phyloP scores from a whole-genome alignment of 2,797 vertebrate species.

The Brachyalestes nurse region DNA sequence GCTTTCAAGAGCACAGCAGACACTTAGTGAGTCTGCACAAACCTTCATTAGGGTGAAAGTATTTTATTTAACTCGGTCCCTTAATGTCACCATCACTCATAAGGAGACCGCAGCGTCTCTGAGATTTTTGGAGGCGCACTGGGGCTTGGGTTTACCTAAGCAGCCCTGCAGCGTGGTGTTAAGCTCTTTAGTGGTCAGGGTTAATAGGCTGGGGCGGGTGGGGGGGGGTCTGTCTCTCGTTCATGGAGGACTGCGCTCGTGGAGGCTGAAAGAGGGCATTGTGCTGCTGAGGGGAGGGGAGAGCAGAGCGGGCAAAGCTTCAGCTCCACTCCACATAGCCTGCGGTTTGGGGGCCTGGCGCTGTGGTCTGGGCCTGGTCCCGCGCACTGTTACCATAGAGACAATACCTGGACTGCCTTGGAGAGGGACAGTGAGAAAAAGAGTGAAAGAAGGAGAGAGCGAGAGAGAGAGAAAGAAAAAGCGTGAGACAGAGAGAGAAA shows the following conservation, averaged over 20 bases:
- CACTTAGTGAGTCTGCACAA: neutral
- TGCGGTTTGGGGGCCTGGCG: conserved; percentile 66
- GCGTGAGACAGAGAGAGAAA: conserved; percentile 46
- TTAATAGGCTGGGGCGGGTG: conserved; percentile 72
- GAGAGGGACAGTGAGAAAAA: conserved; percentile 47
- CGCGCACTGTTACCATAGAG: conserved; percentile 37
- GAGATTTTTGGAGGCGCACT: conserved; percentile 4
- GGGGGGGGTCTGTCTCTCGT: conserved; percentile 76
- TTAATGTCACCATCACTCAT: conserved; percentile 13
- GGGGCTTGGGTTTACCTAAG: conserved; percentile 6
- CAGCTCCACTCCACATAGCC: conserved; percentile 69
- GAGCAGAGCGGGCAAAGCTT: conserved; percentile 65
- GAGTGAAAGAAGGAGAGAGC: conserved; percentile 37
- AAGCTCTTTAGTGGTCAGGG: conserved; percentile 82
- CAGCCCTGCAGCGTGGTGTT: conserved; percentile 69
- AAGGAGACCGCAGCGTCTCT: neutral
- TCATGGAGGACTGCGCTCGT: conserved; percentile 75
- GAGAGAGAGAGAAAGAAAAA: conserved; percentile 32
- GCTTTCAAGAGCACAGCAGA: conserved; percentile 7
- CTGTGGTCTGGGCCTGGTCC: conserved; percentile 67
- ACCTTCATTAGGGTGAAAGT: neutral
- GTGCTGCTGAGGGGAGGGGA: conserved; percentile 70
- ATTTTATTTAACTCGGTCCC: conserved; percentile 6
- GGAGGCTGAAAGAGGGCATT: conserved; percentile 80
- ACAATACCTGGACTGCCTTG: conserved; percentile 51